These are phyloP conservation scores for Panagrolaimus sp. DNA, from an alignment of 1,140 invertebrate genomes.

Conservation along the genomic window DNA sequence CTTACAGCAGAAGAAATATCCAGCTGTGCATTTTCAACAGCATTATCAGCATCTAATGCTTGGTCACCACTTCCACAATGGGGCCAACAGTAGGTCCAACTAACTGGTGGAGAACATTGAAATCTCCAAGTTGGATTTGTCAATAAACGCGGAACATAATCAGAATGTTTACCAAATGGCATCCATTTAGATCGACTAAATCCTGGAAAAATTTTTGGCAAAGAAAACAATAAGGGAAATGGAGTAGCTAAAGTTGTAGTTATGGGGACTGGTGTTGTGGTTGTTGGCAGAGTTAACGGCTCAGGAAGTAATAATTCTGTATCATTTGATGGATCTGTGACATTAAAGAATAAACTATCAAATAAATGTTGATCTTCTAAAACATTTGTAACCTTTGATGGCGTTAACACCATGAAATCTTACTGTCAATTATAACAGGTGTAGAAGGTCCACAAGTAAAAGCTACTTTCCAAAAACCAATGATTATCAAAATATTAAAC, in stretches of 20 bases:
- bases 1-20: constrained; percentile 1
- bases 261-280: not conserved
- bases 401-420: no score
- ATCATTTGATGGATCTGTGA: not conserved
- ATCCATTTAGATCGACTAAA: constrained; percentile 12
- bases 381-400: no score
- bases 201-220: constrained; percentile 4
- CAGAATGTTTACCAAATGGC: constrained; percentile 5
- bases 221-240: not conserved
- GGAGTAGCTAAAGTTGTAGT: not conserved
- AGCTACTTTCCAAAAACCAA: no score
- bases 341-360: not conserved
- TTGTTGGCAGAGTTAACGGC: not conserved
- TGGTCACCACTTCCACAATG: constrained; percentile 11
- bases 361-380: constrained; percentile 3
- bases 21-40: not conserved
- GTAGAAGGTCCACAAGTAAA: no score
- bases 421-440: no score
- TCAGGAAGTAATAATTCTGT: not conserved
- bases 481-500: no score
- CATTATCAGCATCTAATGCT: not conserved
- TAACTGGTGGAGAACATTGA: not conserved
- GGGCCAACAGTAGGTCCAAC: not conserved
- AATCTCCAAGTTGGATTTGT: constrained; percentile 14
- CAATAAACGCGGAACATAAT: not conserved